Evolutionary conservation across 1,140 invertebrate species (phyloP).

Genomic region (Apis cerana): DNA sequence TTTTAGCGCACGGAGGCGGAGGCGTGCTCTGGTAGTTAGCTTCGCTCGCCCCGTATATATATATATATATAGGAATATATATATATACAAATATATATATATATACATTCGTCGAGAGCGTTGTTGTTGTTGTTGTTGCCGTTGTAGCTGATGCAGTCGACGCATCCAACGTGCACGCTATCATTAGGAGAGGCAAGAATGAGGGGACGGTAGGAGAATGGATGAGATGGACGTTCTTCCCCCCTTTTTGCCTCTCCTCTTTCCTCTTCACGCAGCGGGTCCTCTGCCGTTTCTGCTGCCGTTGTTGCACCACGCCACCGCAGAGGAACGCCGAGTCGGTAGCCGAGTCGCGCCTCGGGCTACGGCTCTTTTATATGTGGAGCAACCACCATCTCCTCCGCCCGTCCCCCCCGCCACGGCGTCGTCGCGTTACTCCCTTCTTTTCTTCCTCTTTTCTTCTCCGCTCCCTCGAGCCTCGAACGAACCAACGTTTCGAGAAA

Average conservation of each 20-base stretch:
- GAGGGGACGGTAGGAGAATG: constrained; percentile 65
- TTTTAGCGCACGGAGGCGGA: constrained; percentile 67
- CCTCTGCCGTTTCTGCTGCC: constrained; percentile 26
- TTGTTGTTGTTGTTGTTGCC: constrained; percentile 40
- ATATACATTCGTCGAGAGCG: constrained; percentile 44
- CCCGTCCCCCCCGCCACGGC: background rate
- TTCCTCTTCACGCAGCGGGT: constrained; percentile 8
- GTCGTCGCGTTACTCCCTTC: constrained; percentile 10
- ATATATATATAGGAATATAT: no score
- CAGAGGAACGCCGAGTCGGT: constrained; percentile 59
- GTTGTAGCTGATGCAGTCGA: constrained; percentile 45
- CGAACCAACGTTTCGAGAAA: constrained; percentile 3
- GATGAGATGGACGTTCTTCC: constrained; percentile 63
- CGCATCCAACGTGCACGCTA: constrained; percentile 70
- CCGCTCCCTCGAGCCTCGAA: constrained; percentile 50
- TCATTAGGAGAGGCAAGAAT: constrained; percentile 74
- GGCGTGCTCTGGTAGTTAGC: constrained; percentile 70
- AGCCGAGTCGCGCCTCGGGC: constrained; percentile 65
- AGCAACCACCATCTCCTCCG: constrained; percentile 55
- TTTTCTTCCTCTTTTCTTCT: constrained; percentile 2
- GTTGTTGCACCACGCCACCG: constrained; percentile 25
- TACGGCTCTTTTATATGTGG: constrained; percentile 68
- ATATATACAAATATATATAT: background rate
- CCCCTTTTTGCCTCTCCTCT: constrained; percentile 18
- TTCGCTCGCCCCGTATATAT: constrained; percentile 33